Evolutionary conservation across 2,113 vertebrate genomes (phyloP), one percentile per base, ranked within the genome.

Genomic region (Pipa parva): DNA sequence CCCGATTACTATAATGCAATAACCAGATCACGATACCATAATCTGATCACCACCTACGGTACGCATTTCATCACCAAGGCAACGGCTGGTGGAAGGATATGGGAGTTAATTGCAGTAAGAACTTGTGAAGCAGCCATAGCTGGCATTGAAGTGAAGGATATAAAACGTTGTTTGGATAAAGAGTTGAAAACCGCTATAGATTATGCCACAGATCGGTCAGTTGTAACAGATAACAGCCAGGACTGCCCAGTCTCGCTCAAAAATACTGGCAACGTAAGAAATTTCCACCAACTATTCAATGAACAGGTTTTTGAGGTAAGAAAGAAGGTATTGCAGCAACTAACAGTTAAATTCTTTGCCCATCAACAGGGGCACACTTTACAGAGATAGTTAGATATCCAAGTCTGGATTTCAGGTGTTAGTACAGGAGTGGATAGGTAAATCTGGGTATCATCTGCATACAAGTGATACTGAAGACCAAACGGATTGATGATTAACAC

Each of bases 91-190:
- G 92, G 92, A 22, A 84, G 64, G 1, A 15, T 88, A n/a, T 42
- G 71, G 0, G 81, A 87, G 1, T 82, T 93, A 68, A 95, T 90
- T 1, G 92, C 92, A 49, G 77, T 94, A 66, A 79, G 51, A 28
- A 85, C 87, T 59, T 95, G 93, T 6, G 36, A 88, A 80, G 74
- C 84, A 28, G 63, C 76, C 22, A 77, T 93, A 63, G 52, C 88
- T 0, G 90, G 90, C 24, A 66, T 89, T 55, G 85, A 63, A 0
- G 4, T n/a, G 0, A 73, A 87, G 0, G 89, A 92, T 33, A 84
- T 93, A 2, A 72, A 72, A 37, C 79, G 79, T 64, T 93, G 92
- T 64, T 85, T 95, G 73, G 33, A 59, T 0, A 71, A 73, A 0
- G 92, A 94, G 59, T 90, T 90, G 0, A 72, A 83, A 0, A 77